Percentiles rank a stretch among this genome's conserved stretches.
Conservation (phyloP, 2,113 vertebrate species). For the Pantherophis guttatus region DNA sequence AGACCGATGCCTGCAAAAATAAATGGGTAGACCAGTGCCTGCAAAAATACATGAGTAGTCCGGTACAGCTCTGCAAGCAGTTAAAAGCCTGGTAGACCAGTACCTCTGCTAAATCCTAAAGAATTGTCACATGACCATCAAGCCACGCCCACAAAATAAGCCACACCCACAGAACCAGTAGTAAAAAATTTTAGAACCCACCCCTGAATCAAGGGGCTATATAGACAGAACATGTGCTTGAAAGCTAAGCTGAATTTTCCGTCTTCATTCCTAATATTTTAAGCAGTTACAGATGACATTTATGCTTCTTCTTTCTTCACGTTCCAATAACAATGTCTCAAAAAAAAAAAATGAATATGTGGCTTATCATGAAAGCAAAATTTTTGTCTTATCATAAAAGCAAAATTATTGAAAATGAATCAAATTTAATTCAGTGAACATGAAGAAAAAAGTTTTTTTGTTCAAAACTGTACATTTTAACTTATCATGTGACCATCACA, state of each 20-base stretch:
- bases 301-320: neutral
- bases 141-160: too few relatives aligned
- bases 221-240: neutral
- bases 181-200: too few relatives aligned
- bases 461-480: conserved; percentile 1
- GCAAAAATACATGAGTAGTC: too few relatives aligned
- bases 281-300: neutral
- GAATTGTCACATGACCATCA: too few relatives aligned
- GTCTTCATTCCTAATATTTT: neutral
- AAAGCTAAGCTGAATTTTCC: neutral
- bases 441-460: conserved; percentile 1
- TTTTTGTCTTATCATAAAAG: neutral
- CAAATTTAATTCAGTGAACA: conserved; percentile 10
- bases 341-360: neutral
- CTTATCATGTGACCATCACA: neutral
- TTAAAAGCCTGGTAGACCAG: too few relatives aligned
- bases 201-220: neutral
- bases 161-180: too few relatives aligned
- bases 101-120: too few relatives aligned
- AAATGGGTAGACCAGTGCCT: too few relatives aligned
- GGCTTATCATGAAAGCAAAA: neutral
- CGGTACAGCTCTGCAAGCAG: too few relatives aligned
- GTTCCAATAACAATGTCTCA: neutral
- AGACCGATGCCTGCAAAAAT: too few relatives aligned
- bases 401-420: neutral